Base-by-base conservation (phyloP, 1,140 invertebrate species). In the Diuraphis noxia region DNA sequence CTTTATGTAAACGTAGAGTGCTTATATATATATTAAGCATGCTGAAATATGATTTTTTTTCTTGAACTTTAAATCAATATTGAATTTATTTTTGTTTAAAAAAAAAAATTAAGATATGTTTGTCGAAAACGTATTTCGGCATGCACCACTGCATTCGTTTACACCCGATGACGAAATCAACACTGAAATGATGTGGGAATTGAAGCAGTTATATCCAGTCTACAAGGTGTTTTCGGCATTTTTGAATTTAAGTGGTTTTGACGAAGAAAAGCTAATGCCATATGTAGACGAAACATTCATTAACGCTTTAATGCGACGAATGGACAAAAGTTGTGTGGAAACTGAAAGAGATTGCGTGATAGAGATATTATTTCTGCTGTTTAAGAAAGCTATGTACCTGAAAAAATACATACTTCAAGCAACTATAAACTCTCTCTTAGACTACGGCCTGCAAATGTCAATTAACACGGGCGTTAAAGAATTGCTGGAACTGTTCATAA, bases 131-230 rank as follows among this genome's bases (percentile, higher is more conserved):
- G 63, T 89, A 5, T 89, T 89, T 89, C 88, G 88, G 19, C 30
- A 30, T 72, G 34, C 46, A 43, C 40, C 88, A 19, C 6, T 41
- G 19, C 43, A 30, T 17, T 89, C 56, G 38, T 79, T 36, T 77
- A 41, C 30, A 25, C 3, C 1, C 6, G 56, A 89, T 13, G 88
- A 43, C 3, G 88, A 89, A 89, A 89, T 89, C 36, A 77, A 77
- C 19, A 34, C 38, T 36, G 88, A 89, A 43, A 77, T 43, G 41
- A 79, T 89, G 40, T 89, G 88, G 88, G 88, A 89, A 43, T 89
- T 89, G 17, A 63, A 46, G 9, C 88, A 89, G 63, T 17, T 89
- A 46, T 43, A 41, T 77, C 88, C 88, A 10, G 88, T 89, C 23
- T 89, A 89, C 56, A 43, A 43, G 5, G 88, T 77, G 25, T 89